Evolutionary conservation across 2,113 vertebrate genomes (phyloP).

Genomic region (Chrysemys picta): DNA sequence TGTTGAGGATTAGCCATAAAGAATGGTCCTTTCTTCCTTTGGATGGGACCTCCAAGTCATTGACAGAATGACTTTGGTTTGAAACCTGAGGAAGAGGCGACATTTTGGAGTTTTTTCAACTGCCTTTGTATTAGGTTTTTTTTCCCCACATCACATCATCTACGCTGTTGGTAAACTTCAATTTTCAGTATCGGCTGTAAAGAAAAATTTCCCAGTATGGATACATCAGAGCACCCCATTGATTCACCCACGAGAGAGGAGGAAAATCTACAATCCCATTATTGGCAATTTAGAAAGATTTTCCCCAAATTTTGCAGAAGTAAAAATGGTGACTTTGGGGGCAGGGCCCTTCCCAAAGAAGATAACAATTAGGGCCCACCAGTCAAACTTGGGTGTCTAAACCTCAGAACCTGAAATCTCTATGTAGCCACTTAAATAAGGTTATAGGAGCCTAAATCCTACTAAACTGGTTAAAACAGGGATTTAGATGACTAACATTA

Average conservation of each 20-base stretch:
- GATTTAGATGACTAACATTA: not conserved
- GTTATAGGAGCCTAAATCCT: not conserved
- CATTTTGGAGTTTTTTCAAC: not conserved
- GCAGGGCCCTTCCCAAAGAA: not conserved
- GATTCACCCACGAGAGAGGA: not conserved
- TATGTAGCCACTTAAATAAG: not conserved
- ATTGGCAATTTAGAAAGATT: no score
- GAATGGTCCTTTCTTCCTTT: not conserved
- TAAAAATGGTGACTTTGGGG: not conserved
- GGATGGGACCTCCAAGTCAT: not conserved
- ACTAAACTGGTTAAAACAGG: not conserved
- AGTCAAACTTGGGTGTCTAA: not conserved
- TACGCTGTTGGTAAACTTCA: not conserved
- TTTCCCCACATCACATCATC: not conserved
- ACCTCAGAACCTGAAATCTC: not conserved
- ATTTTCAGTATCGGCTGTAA: not conserved
- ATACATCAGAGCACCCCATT: not conserved
- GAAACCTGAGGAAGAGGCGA: not conserved
- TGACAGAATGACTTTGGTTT: not conserved
- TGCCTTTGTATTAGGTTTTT: not conserved
- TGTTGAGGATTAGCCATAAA: not conserved
- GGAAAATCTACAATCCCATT: no score
- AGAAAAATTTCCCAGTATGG: not conserved
- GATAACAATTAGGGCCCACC: not conserved
- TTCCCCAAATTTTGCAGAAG: no score